phyloP scores from a whole-genome alignment of 2,797 vertebrate genomes.

The Australoheros facetus region DNA sequence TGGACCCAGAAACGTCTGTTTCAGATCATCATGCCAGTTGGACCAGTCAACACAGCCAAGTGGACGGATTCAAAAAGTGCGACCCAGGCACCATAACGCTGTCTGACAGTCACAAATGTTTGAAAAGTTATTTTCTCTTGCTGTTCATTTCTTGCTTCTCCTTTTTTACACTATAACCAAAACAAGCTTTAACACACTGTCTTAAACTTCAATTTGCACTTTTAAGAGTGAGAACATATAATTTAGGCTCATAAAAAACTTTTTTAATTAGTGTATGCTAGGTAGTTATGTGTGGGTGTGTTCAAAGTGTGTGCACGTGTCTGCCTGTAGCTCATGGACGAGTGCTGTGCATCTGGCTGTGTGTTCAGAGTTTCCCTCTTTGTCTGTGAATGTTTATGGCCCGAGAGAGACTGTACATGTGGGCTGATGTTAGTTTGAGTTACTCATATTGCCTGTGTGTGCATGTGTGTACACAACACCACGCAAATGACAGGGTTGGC shows the following conservation, averaged over 20 bases:
- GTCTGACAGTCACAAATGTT: neutral
- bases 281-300: conserved; percentile 37
- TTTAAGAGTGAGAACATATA: conserved; percentile 35
- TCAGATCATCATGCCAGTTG: neutral
- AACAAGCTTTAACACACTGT: conserved; percentile 12
- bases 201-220: neutral
- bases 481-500: conserved; percentile 50
- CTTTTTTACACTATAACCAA: neutral
- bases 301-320: conserved; percentile 24
- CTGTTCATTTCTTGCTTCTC: neutral
- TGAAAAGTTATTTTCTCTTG: neutral
- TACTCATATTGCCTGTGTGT: neutral
- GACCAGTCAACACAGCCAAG: neutral
- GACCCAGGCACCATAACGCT: neutral
- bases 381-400: conserved; percentile 31
- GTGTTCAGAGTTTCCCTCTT: conserved; percentile 21
- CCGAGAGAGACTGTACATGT: conserved; percentile 1
- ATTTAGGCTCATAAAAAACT: conserved; percentile 57
- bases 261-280: conserved; percentile 47
- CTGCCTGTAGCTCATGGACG: conserved; percentile 26
- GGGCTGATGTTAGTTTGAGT: conserved; percentile 5
- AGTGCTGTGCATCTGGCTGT: conserved; percentile 3
- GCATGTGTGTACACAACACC: neutral
- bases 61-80: neutral
- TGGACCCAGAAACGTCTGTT: neutral